Percentiles rank a stretch among this genome's conserved stretches.
Evolutionary conservation across 2,797 vertebrate genomes (phyloP).

Genomic region (Lophotriccus pileatus): DNA sequence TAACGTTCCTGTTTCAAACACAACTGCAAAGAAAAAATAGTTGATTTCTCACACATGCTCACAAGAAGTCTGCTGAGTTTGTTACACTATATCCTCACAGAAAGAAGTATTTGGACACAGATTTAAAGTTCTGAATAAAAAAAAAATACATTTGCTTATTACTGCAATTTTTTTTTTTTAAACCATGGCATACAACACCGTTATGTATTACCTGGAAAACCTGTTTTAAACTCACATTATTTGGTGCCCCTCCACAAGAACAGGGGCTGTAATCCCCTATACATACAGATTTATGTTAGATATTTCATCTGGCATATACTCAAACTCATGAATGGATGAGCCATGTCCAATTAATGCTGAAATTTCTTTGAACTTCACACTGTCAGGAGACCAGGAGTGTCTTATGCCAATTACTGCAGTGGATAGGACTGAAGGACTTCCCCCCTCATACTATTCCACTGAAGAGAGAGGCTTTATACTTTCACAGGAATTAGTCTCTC

Average conservation of each 20-base stretch:
- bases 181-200: not conserved
- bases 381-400: not conserved
- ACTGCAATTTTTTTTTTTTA: not conserved
- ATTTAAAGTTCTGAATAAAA: not conserved
- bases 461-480: not conserved
- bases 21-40: not conserved
- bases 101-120: not conserved
- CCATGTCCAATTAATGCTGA: not conserved
- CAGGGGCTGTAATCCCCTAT: not conserved
- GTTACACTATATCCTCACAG: not conserved
- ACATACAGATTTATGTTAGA: accelerated
- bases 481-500: not conserved
- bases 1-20: not conserved
- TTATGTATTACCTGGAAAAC: not conserved
- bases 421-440: not conserved
- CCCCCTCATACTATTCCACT: not conserved
- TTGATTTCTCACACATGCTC: not conserved
- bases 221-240: not conserved
- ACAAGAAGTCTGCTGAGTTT: not conserved
- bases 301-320: not conserved
- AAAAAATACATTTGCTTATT: not conserved
- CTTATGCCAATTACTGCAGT: slow-evolving; percentile 2
- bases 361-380: not conserved
- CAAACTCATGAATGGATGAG: not conserved
- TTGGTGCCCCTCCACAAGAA: not conserved